Percentiles rank a stretch among this genome's conserved stretches.
Conservation (phyloP, 2,888 invertebrate genomes). For the Stenolophus ochropezus region DNA sequence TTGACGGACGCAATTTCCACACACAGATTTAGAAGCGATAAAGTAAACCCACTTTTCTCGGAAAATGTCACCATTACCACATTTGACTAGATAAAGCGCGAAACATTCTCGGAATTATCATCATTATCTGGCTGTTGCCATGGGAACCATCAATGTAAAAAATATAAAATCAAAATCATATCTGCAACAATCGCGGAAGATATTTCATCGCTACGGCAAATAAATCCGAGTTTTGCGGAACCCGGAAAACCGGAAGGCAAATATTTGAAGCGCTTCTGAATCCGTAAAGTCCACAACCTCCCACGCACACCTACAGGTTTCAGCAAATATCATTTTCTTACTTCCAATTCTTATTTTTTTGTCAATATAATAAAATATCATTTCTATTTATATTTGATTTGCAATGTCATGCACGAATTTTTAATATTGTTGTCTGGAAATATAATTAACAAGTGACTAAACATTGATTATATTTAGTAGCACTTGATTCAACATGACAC, state of each 20-base stretch:
- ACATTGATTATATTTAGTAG: no score
- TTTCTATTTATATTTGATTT: no score
- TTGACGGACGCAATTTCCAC: background rate
- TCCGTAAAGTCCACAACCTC: background rate
- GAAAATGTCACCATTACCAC: constrained; percentile 11
- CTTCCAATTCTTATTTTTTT: background rate
- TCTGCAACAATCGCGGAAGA: background rate
- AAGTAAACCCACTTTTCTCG: background rate
- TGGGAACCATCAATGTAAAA: background rate
- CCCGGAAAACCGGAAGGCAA: background rate
- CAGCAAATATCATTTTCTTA: background rate
- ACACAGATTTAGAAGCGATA: background rate
- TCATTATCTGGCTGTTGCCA: background rate
- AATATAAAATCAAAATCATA: background rate
- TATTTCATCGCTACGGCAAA: background rate
- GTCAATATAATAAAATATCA: no score
- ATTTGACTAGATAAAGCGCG: constrained; percentile 8
- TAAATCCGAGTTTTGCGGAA: background rate
- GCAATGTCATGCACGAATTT: no score
- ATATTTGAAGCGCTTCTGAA: background rate
- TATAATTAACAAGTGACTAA: no score
- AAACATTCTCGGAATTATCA: background rate
- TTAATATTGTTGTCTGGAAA: no score
- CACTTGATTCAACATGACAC: no score
- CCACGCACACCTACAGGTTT: background rate